Percentiles rank a stretch among this genome's conserved stretches.
Conservation (phyloP, 2,888 invertebrate species). For the Clanis bilineata region DNA sequence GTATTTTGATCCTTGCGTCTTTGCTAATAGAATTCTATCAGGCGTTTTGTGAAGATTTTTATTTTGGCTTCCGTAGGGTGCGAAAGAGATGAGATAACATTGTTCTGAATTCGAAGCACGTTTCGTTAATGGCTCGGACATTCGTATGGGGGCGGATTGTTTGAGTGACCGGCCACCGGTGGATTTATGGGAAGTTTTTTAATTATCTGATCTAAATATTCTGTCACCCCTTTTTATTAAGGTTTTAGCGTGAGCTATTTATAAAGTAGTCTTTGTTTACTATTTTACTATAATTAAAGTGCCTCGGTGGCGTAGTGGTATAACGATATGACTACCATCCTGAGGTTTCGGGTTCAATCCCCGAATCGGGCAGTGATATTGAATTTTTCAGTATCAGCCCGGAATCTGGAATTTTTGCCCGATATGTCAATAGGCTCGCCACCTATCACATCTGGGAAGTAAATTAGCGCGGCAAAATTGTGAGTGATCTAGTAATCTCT, state of each 20-base stretch:
- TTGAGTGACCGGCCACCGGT: slow-evolving; percentile 56
- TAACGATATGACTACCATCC: too few species aligned
- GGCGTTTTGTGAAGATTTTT: slow-evolving; percentile 35
- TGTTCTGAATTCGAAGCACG: slow-evolving; percentile 55
- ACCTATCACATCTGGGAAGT: too few species aligned
- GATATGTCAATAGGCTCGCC: too few species aligned
- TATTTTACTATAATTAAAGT: not conserved
- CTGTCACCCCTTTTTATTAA: slow-evolving; percentile 12
- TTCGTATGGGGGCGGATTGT: slow-evolving; percentile 61
- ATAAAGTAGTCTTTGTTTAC: not conserved
- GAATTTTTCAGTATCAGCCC: too few species aligned
- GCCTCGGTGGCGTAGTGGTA: too few species aligned
- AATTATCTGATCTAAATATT: slow-evolving; percentile 28
- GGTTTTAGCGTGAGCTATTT: slow-evolving; percentile 12
- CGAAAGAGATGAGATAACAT: slow-evolving; percentile 49
- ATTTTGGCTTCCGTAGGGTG: slow-evolving; percentile 55
- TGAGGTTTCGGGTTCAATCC: too few species aligned
- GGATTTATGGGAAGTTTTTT: slow-evolving; percentile 41
- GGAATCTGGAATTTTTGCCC: too few species aligned
- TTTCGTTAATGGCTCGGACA: slow-evolving; percentile 60
- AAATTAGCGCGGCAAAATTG: too few species aligned
- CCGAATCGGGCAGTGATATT: too few species aligned
- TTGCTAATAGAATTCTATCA: slow-evolving; percentile 14
- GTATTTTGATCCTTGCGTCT: slow-evolving; percentile 22
- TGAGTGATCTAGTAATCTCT: too few species aligned